A percentile compares a stretch with the other conserved stretches of the same genome.
Evolutionary conservation across 2,888 invertebrate species (phyloP).

Genomic region (Epirrhoe alternata): DNA sequence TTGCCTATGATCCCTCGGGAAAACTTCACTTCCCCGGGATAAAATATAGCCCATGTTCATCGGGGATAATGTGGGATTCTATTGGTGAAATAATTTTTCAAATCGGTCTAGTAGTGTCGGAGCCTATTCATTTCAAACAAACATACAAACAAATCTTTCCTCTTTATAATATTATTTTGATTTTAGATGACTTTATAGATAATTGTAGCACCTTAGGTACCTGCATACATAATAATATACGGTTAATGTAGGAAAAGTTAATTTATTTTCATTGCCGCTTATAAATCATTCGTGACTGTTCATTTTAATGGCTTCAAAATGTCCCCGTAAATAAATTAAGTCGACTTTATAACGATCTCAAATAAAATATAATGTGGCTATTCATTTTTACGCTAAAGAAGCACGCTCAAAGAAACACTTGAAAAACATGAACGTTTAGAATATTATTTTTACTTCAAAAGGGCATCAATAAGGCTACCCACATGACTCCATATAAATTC

Average conservation of each 20-base stretch:
- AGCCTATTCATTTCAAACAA: no score
- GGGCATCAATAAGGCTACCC: slow-evolving; percentile 51
- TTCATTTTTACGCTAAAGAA: slow-evolving; percentile 49
- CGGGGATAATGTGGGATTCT: no score
- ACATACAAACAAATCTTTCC: no score
- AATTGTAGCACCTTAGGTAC: no score
- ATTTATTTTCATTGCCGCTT: slow-evolving; percentile 17
- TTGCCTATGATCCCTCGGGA: no score
- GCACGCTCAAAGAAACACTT: slow-evolving; percentile 58
- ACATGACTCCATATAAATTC: slow-evolving; percentile 51
- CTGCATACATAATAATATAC: not conserved
- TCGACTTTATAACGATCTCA: slow-evolving; percentile 29
- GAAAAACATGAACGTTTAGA: slow-evolving; percentile 54
- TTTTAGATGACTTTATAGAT: no score
- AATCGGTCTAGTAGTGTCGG: no score
- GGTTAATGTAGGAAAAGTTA: slow-evolving; percentile 1
- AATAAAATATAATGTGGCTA: slow-evolving; percentile 37
- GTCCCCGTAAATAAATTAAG: slow-evolving; percentile 31
- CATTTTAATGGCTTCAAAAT: slow-evolving; percentile 21
- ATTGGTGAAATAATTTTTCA: no score
- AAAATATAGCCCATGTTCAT: no score
- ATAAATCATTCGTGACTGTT: slow-evolving; percentile 17
- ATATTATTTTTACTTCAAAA: slow-evolving; percentile 63
- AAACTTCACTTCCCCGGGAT: no score
- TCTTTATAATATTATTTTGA: no score